Base-by-base conservation (phyloP, 92 coral and sea anemone genomes). In the Epizoanthus stellaris region DNA sequence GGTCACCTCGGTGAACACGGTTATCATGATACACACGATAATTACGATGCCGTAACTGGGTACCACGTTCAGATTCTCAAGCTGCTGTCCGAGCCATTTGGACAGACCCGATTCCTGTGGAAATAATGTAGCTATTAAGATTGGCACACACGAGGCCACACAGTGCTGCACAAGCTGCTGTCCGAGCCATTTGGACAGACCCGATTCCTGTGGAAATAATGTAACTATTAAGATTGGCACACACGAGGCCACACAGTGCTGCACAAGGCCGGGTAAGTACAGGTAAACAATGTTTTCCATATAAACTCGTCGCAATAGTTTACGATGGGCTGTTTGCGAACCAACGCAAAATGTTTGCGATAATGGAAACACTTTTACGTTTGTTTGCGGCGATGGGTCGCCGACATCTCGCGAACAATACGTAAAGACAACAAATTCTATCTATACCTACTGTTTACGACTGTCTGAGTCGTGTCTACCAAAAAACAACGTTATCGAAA, bases 121-220 rank as follows among this genome's bases (percentile, higher is more conserved):
- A 47, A 16, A 49, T 49, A 13, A 49, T 9, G 14, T 13, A 49
- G 11, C 56, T 8, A 8, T 0, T 49, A 49, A 8, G 1, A 16
- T 70, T n/a, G 17, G 43, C 57, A 20, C 62, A 25, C 20, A 36
- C 60, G 16, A 47, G 65, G 67, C 30, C 61, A 42, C 21, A 39
- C 34, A 9, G 45, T 21, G 70, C 47, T 39, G 34, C 17, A 13
- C 85, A 43, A 95, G 81, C 68, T 95, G 98, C 16, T 88, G 67
- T 6, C 98, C 98, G 4, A 95, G 90, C 98, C 98, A 95, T 62
- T 87, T 80, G 13, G 98, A 95, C 70, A 95, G 87, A 63, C 98
- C 97, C 3, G 98, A 95, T 43, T 80, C 95, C 98, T 95, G 81
- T 6, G 15, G 21, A 47, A 16, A 49, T 49, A 13, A 49, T 9